A percentile compares a stretch with the other conserved stretches of the same genome.
These are phyloP conservation scores for Lathamus discolor DNA, from an alignment of 2,113 vertebrate genomes.

Conservation along the genomic window DNA sequence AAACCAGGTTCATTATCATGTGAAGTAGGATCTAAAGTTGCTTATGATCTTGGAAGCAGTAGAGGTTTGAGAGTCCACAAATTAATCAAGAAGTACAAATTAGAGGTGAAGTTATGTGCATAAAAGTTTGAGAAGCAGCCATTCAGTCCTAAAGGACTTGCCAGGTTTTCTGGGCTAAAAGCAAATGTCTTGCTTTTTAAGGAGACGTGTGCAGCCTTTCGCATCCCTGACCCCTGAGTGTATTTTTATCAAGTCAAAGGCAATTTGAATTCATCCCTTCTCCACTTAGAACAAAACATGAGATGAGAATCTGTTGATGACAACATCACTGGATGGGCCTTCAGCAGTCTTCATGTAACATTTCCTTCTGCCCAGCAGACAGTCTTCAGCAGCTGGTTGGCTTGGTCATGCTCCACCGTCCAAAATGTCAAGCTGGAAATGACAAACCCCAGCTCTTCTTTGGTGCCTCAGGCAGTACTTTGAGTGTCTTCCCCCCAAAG, in stretches of 20 bases:
- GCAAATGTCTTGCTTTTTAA: not conserved
- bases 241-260: not conserved
- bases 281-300: not conserved
- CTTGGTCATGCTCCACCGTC: not conserved
- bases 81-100: not conserved
- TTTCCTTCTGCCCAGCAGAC: not conserved
- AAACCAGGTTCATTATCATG: not conserved
- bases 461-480: not conserved
- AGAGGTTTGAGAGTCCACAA: not conserved
- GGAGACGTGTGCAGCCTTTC: not conserved
- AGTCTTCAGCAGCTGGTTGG: not conserved
- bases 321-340: not conserved
- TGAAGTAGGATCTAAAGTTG: not conserved
- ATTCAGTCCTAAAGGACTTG: not conserved
- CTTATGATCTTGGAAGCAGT: not conserved
- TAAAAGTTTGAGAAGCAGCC: not conserved
- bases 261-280: not conserved
- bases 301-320: not conserved
- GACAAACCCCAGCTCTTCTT: not conserved
- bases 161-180: not conserved
- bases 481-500: not conserved
- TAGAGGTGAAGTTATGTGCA: not conserved
- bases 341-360: not conserved
- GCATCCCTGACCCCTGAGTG: not conserved
- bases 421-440: not conserved